Evolutionary conservation across 2,888 invertebrate species (phyloP).

Genomic region (Drosophila formosana): DNA sequence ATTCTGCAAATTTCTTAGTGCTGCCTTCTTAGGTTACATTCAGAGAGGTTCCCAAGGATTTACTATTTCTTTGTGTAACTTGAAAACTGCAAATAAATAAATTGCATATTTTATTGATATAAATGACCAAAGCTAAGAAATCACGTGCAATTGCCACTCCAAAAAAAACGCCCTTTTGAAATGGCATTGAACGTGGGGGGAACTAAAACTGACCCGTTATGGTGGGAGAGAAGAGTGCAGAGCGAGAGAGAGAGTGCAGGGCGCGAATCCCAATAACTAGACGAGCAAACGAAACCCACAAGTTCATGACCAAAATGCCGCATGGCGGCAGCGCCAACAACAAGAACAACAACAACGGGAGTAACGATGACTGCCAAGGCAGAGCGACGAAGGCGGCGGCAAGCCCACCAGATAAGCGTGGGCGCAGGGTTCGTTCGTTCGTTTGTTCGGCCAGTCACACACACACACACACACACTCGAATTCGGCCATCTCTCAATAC

Average conservation of each 20-base stretch:
- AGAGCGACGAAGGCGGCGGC: slow-evolving; percentile 22
- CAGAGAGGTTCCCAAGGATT: slow-evolving; percentile 43
- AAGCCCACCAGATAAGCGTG: slow-evolving; percentile 59
- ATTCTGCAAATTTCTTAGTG: slow-evolving; percentile 18
- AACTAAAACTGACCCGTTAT: slow-evolving; percentile 33
- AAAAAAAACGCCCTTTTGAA: slow-evolving; percentile 21
- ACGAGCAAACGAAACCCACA: slow-evolving; percentile 52
- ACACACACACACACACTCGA: slow-evolving; percentile 29
- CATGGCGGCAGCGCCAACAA: slow-evolving; percentile 40
- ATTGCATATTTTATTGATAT: slow-evolving; percentile 20
- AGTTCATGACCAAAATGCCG: slow-evolving; percentile 79
- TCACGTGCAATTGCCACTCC: slow-evolving; percentile 19
- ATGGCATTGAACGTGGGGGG: slow-evolving; percentile 22
- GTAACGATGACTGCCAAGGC: slow-evolving; percentile 21
- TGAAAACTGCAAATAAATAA: slow-evolving; percentile 45
- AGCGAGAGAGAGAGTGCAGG: background rate
- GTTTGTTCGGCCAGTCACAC: slow-evolving; percentile 18
- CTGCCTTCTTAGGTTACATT: slow-evolving; percentile 53
- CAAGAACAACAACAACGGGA: too few species aligned
- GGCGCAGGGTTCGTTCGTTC: slow-evolving; percentile 45
- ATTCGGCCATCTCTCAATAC: slow-evolving; percentile 38
- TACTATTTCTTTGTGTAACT: slow-evolving; percentile 25
- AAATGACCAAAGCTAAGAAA: slow-evolving; percentile 11
- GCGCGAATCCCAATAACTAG: slow-evolving; percentile 23
- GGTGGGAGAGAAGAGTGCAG: background rate